These are phyloP conservation scores for Xylocopa sonorina DNA, from an alignment of 1,140 invertebrate genomes.

Conservation along the genomic window DNA sequence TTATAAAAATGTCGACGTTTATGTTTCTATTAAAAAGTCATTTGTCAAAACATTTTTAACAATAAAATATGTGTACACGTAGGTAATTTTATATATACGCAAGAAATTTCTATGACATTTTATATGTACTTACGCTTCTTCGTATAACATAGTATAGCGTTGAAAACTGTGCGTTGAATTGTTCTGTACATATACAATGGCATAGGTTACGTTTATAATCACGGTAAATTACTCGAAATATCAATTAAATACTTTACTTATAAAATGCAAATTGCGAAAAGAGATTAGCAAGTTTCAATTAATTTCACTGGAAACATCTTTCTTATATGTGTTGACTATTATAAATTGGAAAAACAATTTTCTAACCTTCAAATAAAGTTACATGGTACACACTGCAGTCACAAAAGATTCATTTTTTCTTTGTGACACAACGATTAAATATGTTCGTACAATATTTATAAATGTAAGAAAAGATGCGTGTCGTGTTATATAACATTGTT, in stretches of 20 bases:
- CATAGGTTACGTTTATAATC: background rate
- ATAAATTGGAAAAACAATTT: background rate
- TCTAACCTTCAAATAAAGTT: background rate
- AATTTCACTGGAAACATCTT: background rate
- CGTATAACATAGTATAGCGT: background rate
- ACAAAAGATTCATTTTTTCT: conserved; percentile 12
- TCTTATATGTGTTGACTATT: background rate
- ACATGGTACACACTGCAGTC: background rate
- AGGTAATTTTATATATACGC: background rate
- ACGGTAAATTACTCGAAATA: background rate
- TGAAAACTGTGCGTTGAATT: background rate
- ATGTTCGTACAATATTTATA: conserved; percentile 4
- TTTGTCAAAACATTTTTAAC: background rate
- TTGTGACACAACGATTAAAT: background rate
- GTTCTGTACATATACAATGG: background rate
- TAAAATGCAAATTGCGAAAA: background rate
- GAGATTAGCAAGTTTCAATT: background rate
- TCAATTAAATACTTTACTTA: background rate
- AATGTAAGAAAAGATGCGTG: background rate
- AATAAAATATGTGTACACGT: background rate
- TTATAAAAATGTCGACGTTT: background rate
- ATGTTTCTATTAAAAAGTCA: background rate
- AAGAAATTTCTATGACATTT: no score
- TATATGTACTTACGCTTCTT: background rate
- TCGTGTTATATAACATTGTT: background rate